phyloP scores from a whole-genome alignment of 2,888 invertebrate genomes.

The Dryomyza anilis region DNA sequence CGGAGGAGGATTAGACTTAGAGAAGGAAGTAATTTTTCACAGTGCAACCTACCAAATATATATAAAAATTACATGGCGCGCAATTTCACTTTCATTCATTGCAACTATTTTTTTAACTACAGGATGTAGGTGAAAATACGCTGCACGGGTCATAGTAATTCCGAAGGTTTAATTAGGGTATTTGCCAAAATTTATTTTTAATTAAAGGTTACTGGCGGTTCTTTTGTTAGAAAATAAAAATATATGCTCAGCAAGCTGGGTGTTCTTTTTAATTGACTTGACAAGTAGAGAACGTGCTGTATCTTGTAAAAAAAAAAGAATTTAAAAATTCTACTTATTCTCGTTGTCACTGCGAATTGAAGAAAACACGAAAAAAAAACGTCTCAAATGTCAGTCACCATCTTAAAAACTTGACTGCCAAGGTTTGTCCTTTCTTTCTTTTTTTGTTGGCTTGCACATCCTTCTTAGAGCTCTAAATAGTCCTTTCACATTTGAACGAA shows the following conservation, averaged over 20 bases:
- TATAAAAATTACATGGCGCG: too few species aligned
- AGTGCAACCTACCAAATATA: too few species aligned
- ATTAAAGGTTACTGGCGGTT: not conserved
- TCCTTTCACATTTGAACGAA: not conserved
- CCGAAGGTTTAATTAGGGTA: not conserved
- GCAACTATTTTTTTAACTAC: conserved; percentile 1
- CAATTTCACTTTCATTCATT: conserved; percentile 19
- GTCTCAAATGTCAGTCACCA: too few species aligned
- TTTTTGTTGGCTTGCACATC: too few species aligned
- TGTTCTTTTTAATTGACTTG: conserved; percentile 16
- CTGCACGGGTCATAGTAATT: not conserved
- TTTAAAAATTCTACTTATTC: too few species aligned
- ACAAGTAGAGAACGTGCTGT: too few species aligned
- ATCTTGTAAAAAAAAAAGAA: too few species aligned
- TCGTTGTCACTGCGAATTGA: too few species aligned
- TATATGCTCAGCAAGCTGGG: not conserved
- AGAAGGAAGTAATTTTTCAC: conserved; percentile 16
- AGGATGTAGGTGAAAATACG: not conserved
- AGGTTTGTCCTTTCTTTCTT: too few species aligned
- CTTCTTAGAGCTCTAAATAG: not conserved
- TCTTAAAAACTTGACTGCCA: too few species aligned
- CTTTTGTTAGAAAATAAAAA: not conserved
- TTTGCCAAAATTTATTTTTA: not conserved
- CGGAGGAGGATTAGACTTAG: not conserved
- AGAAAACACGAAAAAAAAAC: too few species aligned